Base-by-base conservation (phyloP, 2,888 invertebrate genomes). In the Eucera pruinosa region DNA sequence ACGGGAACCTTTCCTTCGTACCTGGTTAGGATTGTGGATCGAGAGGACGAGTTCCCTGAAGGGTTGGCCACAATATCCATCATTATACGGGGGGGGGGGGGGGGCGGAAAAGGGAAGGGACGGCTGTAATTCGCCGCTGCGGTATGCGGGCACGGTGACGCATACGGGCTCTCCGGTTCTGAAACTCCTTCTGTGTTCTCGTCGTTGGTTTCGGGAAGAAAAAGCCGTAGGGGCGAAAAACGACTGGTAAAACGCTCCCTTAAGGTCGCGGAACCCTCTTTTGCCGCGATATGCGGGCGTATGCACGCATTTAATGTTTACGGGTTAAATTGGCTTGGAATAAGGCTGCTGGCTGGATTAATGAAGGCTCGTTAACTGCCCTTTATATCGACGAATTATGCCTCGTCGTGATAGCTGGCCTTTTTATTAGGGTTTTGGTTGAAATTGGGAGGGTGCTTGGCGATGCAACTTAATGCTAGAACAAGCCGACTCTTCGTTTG, bases 41-140 rank as follows among this genome's bases (percentile, higher is more conserved):
- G 45, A 11, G 47, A 77, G 52, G 45, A 43, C 61, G 54, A 52
- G 69, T 45, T 75, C 50, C 62, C 58, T 69, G 33, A 55, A 43
- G 78, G 76, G 54, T 52, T 71, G 65, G 48, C 71, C 80, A 81
- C 80, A 81, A 81, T 81, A 78, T 81, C 80, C 70, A 73, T 82
- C 78, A 79, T 82, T 82, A 81, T 72, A 69, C 25, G 23, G 47
- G 58, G 57, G 39, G 39, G 67, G 57, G 5, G 15, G 4, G 47
- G 58, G 57, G 39, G 39, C 64, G 57, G 5, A 20, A 2, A 47
- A 60, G 57, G 66, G 62, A 60, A 69, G 43, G 70, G 67, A 39
- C 68, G 70, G 66, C 69, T 78, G 61, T 81, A 78, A 82, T 81
- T 82, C 81, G 78, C 67, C 68, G 75, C 52, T 66, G 60, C 67